phyloP scores from a whole-genome alignment of 2,888 invertebrate genomes.

The Urechis unicinctus region DNA sequence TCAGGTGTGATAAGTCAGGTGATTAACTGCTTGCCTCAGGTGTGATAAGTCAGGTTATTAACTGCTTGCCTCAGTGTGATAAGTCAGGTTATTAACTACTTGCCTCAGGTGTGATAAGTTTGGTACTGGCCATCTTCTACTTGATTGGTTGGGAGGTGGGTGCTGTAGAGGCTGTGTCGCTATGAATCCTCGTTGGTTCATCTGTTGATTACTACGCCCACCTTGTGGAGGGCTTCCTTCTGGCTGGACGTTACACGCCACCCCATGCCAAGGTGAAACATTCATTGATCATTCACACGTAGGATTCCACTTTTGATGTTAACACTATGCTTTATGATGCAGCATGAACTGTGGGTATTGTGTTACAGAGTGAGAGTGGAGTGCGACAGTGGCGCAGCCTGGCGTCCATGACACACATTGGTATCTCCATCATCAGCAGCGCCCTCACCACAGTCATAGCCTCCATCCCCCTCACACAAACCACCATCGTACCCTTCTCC shows the following conservation, averaged over 20 bases:
- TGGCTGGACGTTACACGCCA: constrained; percentile 33
- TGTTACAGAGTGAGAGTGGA: constrained; percentile 25
- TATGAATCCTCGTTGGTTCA: constrained; percentile 44
- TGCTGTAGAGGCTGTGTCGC: constrained; percentile 41
- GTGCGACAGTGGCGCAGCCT: constrained; percentile 33
- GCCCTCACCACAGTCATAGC: constrained; percentile 43
- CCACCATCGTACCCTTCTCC: constrained; percentile 40
- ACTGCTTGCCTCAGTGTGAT: no score
- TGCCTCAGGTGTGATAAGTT: no score
- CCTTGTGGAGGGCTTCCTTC: constrained; percentile 43
- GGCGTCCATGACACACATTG: constrained; percentile 38
- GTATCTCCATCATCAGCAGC: constrained; percentile 38
- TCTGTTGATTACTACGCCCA: constrained; percentile 47
- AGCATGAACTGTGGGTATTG: no score
- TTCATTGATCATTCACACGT: no score
- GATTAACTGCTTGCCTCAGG: no score
- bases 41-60: no score
- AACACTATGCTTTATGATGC: no score
- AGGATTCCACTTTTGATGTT: no score
- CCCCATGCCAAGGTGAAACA: no score
- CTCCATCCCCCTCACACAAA: constrained; percentile 40
- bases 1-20: no score
- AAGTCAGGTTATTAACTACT: no score
- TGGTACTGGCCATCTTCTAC: constrained; percentile 41
- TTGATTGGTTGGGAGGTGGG: constrained; percentile 44